Percentiles rank a stretch among this genome's conserved stretches.
phyloP scores from a whole-genome alignment of 1,140 invertebrate species.

The Trachymyrmex cornetzi region DNA sequence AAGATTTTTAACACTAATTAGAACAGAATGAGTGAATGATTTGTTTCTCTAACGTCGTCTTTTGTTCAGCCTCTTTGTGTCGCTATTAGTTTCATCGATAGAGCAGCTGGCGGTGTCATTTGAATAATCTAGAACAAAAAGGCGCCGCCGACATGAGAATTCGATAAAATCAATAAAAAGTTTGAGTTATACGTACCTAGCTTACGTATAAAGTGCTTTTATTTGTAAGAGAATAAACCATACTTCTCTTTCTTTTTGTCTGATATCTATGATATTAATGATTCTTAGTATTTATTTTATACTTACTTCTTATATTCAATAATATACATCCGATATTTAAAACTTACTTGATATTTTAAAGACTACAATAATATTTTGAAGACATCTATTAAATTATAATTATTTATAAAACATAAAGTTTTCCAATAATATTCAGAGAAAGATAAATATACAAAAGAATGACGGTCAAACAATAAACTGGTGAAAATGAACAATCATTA shows the following conservation, averaged over 20 bases:
- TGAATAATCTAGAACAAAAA: conserved; percentile 40
- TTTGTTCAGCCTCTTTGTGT: neutral
- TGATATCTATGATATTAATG: neutral
- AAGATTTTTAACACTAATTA: neutral
- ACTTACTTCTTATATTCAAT: neutral
- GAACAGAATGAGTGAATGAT: neutral
- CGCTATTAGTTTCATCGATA: conserved; percentile 37
- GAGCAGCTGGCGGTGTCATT: conserved; percentile 39
- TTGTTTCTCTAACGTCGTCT: neutral
- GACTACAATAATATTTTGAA: neutral
- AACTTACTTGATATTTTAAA: neutral
- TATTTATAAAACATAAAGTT: neutral
- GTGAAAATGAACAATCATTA: neutral
- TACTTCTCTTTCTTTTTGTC: neutral
- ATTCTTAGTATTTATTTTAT: neutral
- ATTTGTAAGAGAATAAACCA: neutral
- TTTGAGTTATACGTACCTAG: neutral
- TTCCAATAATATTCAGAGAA: too few relatives aligned
- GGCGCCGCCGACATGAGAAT: conserved; percentile 1
- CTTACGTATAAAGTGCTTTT: neutral
- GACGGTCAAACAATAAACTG: neutral
- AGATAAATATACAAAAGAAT: neutral
- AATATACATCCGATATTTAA: neutral
- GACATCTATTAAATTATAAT: neutral
- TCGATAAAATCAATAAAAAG: conserved; percentile 53